These are phyloP conservation scores for Antechinus stuartii DNA, from an alignment of 2,113 vertebrate genomes.

Conservation along the genomic window DNA sequence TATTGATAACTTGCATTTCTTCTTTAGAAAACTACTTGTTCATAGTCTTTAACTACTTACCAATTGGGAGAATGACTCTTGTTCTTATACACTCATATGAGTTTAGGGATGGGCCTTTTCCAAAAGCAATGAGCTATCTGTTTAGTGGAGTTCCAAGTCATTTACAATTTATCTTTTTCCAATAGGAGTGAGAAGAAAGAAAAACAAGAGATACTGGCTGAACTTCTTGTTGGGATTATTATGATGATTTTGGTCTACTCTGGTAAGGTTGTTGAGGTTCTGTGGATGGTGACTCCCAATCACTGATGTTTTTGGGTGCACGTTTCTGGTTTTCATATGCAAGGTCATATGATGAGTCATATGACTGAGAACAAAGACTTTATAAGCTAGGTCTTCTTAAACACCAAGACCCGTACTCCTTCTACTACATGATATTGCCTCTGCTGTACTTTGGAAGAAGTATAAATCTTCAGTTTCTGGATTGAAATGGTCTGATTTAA, in stretches of 20 bases:
- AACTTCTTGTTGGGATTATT: not conserved
- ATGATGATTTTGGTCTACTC: not conserved
- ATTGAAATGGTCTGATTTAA: not conserved
- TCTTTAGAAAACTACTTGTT: not conserved
- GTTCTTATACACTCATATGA: not conserved
- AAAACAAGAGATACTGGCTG: not conserved
- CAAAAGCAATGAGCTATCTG: not conserved
- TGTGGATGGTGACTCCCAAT: not conserved
- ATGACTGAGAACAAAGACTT: not conserved
- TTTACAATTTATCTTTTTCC: not conserved
- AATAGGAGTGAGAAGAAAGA: not conserved
- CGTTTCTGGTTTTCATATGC: not conserved
- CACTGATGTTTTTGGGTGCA: not conserved
- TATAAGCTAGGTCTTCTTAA: not conserved
- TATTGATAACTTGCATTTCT: not conserved
- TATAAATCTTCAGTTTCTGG: not conserved
- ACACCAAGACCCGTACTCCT: not conserved
- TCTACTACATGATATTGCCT: not conserved
- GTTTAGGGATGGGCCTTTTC: not conserved
- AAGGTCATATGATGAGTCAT: not conserved
- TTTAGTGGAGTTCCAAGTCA: not conserved
- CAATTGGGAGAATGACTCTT: not conserved
- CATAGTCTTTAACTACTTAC: not conserved
- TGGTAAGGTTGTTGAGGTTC: not conserved
- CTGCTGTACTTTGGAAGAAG: not conserved